These are phyloP conservation scores for Caenorhabditis auriculariae DNA, from an alignment of 2,888 invertebrate genomes.

Conservation along the genomic window DNA sequence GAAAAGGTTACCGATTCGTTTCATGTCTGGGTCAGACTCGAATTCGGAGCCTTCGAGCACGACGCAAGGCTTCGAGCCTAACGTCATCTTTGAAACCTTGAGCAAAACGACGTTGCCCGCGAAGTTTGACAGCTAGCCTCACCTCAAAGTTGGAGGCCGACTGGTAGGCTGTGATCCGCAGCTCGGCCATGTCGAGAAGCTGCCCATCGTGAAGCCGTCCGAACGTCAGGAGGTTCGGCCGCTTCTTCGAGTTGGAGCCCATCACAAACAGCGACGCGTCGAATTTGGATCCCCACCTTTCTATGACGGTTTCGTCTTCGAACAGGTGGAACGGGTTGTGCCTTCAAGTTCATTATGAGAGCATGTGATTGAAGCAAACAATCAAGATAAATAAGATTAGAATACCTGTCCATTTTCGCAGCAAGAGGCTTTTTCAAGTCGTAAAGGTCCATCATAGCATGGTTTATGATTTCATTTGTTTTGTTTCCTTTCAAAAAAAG, in stretches of 20 bases:
- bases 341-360: slow-evolving; percentile 20
- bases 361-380: neutral
- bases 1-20: slow-evolving; percentile 82
- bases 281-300: slow-evolving; percentile 72
- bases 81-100: slow-evolving; percentile 73
- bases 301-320: slow-evolving; percentile 82
- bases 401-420: slow-evolving; percentile 52
- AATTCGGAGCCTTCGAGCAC: slow-evolving; percentile 89
- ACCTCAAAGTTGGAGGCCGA: slow-evolving; percentile 65
- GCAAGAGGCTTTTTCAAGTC: slow-evolving; percentile 58
- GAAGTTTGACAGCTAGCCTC: neutral
- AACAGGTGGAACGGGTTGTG: slow-evolving; percentile 80
- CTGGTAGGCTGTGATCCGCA: slow-evolving; percentile 82
- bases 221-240: slow-evolving; percentile 46
- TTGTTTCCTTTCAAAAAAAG: slow-evolving; percentile 72
- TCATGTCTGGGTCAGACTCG: slow-evolving; percentile 77
- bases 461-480: slow-evolving; percentile 70
- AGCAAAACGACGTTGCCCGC: slow-evolving; percentile 4
- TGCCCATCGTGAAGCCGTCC: slow-evolving; percentile 83
- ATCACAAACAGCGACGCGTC: slow-evolving; percentile 88
- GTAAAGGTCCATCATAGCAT: slow-evolving; percentile 76
- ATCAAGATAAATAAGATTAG: too few species aligned
- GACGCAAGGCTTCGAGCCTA: slow-evolving; percentile 86
- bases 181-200: slow-evolving; percentile 91
- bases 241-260: slow-evolving; percentile 87